phyloP scores from a whole-genome alignment of 2,888 invertebrate species.

The Dorcus hopei region DNA sequence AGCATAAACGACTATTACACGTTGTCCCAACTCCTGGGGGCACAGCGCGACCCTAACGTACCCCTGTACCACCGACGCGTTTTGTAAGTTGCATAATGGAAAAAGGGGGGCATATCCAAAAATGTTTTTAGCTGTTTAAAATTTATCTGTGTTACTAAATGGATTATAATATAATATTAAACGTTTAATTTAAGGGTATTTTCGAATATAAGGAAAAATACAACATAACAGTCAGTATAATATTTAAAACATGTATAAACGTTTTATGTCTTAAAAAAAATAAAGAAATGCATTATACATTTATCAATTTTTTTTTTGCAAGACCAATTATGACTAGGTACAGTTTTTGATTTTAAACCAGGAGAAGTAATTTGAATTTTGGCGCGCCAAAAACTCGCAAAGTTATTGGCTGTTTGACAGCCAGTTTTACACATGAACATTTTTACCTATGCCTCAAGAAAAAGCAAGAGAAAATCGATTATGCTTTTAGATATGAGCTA shows the following conservation, averaged over 20 bases:
- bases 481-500: too few relatives aligned
- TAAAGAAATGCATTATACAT: slow-evolving; percentile 17
- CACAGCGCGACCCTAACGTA: slow-evolving; percentile 53
- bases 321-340: too few relatives aligned
- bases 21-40: slow-evolving; percentile 56
- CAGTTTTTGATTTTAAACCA: too few relatives aligned
- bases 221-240: slow-evolving; percentile 43
- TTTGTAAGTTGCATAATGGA: slow-evolving; percentile 48
- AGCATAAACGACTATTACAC: slow-evolving; percentile 56
- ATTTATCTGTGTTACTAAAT: slow-evolving; percentile 18
- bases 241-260: slow-evolving; percentile 34
- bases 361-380: too few relatives aligned
- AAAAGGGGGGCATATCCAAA: slow-evolving; percentile 12
- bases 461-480: too few relatives aligned
- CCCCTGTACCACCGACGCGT: slow-evolving; percentile 62
- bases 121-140: slow-evolving; percentile 8
- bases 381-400: too few relatives aligned
- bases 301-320: neutral
- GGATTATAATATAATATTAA: slow-evolving; percentile 31
- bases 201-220: slow-evolving; percentile 11
- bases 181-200: slow-evolving; percentile 11
- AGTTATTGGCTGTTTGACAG: too few relatives aligned
- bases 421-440: too few relatives aligned
- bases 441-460: too few relatives aligned
- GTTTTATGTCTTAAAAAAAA: slow-evolving; percentile 11